Base-by-base conservation (phyloP, 2,888 invertebrate genomes). In the Philereme vetulata region DNA sequence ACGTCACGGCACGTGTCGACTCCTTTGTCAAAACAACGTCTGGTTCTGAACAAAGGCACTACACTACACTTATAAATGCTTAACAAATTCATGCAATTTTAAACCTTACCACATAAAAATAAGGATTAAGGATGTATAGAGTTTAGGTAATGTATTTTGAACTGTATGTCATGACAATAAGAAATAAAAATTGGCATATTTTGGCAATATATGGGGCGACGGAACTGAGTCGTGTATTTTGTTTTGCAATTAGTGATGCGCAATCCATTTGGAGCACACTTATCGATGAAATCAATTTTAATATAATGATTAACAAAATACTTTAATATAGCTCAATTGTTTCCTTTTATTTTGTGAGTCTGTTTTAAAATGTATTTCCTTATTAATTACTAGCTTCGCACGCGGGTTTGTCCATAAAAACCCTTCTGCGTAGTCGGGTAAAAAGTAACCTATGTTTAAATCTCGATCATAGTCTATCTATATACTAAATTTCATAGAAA, bases 21-120 rank as follows among this genome's bases (percentile, higher is more conserved):
- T 75, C 70, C 75, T 79, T 78, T 79, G 77, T 77, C 74, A 71
- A 68, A 74, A 70, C 68, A 71, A 65, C 55, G 68, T 69, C 68
- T 63, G 68, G 57, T 62, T 57, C 52, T 46, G 68, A 67, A 75
- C 75, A 75, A 75, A 72, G 69, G 69, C 57, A 50, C 64, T 56
- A 36, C 56, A 57, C 54, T 54, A 51, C n/a, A n/a, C n/a, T 57
- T 62, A 53, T 50, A 50, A 45, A 53, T 33, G 50, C 46, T 35
- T 46, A 10, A 40, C n/a, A 10, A 42, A n/a, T 5, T n/a, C 35
- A 49, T 33, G 36, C 55, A 9, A 53, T 11, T 50, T 46, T 5
- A 35, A 58, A 54, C 50, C 47, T 50, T 57, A 54, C 7, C 8
- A 0, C 10, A 42, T n/a, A 33, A 47, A 11, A 50, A 47, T 57